Conservation (phyloP, 2,797 vertebrate species). For the Atherinosoma microstoma region DNA sequence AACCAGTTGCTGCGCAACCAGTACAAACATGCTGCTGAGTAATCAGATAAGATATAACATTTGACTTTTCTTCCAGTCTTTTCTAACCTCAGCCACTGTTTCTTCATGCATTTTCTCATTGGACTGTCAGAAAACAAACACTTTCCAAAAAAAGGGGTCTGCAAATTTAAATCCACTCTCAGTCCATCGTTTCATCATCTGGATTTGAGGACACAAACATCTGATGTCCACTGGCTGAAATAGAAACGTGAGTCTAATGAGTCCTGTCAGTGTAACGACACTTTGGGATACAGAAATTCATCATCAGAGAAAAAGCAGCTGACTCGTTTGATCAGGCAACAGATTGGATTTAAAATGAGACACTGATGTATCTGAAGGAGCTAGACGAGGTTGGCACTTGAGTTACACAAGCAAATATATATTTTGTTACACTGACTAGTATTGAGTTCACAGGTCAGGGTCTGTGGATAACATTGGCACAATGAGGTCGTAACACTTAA, state of each 20-base stretch:
- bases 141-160: conserved; percentile 18
- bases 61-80: background rate
- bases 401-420: conserved; percentile 50
- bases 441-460: conserved; percentile 76
- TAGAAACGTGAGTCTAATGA: conserved; percentile 24
- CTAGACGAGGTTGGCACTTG: conserved; percentile 64
- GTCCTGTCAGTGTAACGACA: conserved; percentile 25
- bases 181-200: conserved; percentile 9
- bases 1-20: background rate
- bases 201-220: conserved; percentile 16
- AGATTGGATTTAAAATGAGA: conserved; percentile 30
- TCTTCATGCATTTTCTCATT: conserved; percentile 1
- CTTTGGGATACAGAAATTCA: conserved; percentile 25
- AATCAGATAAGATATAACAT: background rate
- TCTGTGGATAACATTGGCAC: conserved; percentile 78
- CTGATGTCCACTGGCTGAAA: conserved; percentile 24
- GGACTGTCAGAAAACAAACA: background rate
- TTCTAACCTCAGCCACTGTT: background rate
- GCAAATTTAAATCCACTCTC: conserved; percentile 21
- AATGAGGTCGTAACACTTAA: conserved; percentile 70
- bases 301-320: conserved; percentile 15
- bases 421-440: conserved; percentile 54
- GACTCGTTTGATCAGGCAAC: conserved; percentile 39
- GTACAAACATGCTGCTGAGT: background rate
- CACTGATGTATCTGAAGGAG: conserved; percentile 16